phyloP scores from a whole-genome alignment of 2,888 invertebrate genomes.

The Trachelus iudaicus region DNA sequence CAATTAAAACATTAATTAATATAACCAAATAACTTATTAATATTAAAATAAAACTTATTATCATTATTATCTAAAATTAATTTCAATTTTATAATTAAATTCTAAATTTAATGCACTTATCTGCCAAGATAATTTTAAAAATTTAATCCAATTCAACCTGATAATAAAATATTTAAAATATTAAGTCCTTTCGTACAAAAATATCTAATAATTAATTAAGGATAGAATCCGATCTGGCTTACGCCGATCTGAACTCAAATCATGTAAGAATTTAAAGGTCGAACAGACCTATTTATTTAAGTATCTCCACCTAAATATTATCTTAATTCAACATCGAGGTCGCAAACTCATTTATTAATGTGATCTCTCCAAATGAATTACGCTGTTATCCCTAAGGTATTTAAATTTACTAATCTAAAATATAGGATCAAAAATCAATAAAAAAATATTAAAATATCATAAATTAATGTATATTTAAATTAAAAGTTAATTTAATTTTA shows the following conservation, averaged over 20 bases:
- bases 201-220: conserved; percentile 69
- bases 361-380: conserved; percentile 81
- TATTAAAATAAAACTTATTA: conserved; percentile 54
- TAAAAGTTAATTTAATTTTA: too few species aligned
- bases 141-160: not conserved
- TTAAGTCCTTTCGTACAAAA: conserved; percentile 84
- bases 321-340: conserved; percentile 92
- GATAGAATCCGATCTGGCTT: conserved; percentile 89
- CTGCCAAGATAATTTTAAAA: conserved; percentile 71
- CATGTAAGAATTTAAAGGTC: conserved; percentile 86
- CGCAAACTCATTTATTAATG: conserved; percentile 81
- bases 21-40: conserved; percentile 68
- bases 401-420: too few species aligned
- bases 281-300: conserved; percentile 78
- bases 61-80: conserved; percentile 59
- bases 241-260: conserved; percentile 90
- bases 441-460: too few species aligned
- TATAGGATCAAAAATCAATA: too few species aligned
- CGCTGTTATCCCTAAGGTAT: conserved; percentile 65
- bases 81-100: conserved; percentile 68
- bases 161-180: conserved; percentile 68
- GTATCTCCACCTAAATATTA: conserved; percentile 75
- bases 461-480: too few species aligned
- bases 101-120: conserved; percentile 79
- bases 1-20: conserved; percentile 72